Conservation (phyloP, 2,113 vertebrate genomes). For the Romanogobio albipinnatus region DNA sequence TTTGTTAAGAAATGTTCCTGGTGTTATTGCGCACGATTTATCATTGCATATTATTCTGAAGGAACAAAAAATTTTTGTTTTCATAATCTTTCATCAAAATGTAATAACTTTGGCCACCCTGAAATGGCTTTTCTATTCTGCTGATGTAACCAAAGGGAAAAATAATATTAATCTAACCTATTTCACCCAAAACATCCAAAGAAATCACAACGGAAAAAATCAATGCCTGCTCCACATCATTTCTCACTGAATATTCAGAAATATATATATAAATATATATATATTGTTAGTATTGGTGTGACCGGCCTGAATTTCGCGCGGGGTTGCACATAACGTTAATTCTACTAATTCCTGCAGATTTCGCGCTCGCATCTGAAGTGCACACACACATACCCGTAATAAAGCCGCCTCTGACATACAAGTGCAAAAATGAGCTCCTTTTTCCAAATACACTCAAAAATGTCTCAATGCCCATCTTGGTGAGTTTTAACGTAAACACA, state of each 20-base stretch:
- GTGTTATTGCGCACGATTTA: not conserved
- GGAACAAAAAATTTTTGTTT: not conserved
- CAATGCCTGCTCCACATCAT: not conserved
- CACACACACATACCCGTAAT: too few relatives aligned
- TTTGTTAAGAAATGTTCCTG: not conserved
- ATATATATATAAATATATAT: too few relatives aligned
- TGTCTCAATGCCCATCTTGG: too few relatives aligned
- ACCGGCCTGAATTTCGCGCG: too few relatives aligned
- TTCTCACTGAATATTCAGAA: not conserved
- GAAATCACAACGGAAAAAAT: not conserved
- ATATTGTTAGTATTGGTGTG: too few relatives aligned
- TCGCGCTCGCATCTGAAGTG: too few relatives aligned
- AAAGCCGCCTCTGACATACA: too few relatives aligned
- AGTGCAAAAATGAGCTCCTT: too few relatives aligned
- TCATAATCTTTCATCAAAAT: conserved; percentile 11
- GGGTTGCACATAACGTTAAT: too few relatives aligned
- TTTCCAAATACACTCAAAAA: too few relatives aligned
- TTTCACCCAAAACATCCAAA: not conserved
- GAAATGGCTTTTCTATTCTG: not conserved
- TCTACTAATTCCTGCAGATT: too few relatives aligned
- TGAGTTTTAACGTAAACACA: too few relatives aligned
- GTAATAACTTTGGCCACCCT: not conserved
- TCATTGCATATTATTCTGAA: not conserved
- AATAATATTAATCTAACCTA: not conserved
- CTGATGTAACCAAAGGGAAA: conserved; percentile 1